phyloP scores from a whole-genome alignment of 2,113 vertebrate species.

The Ifrita kowaldi region DNA sequence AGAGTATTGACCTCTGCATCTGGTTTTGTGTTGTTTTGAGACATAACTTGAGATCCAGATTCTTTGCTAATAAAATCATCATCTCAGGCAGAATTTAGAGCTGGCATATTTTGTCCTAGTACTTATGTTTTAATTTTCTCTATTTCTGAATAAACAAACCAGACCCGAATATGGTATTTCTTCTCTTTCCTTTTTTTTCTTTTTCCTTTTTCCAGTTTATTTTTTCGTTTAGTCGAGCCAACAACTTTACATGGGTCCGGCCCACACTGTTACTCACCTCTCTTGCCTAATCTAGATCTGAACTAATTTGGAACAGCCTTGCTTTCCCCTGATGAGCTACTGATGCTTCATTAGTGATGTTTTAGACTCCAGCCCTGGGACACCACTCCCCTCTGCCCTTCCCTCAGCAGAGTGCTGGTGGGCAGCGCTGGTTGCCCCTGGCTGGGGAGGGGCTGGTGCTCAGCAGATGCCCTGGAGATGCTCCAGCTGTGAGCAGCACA shows the following conservation, averaged over 20 bases:
- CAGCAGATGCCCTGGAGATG: neutral
- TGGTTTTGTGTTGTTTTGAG: conserved; percentile 65
- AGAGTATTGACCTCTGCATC: conserved; percentile 60
- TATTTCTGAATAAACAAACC: conserved; percentile 62
- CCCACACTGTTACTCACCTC: conserved; percentile 44
- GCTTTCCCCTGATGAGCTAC: conserved; percentile 42
- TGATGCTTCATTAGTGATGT: neutral
- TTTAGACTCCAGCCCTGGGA: neutral
- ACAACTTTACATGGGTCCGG: neutral
- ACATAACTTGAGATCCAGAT: conserved; percentile 53
- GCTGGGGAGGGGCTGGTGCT: neutral
- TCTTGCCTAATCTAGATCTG: conserved; percentile 50
- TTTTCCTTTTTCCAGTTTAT: neutral
- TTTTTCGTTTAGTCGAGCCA: conserved; percentile 16
- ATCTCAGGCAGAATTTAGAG: conserved; percentile 58
- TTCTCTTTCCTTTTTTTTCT: neutral
- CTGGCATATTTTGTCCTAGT: conserved; percentile 48
- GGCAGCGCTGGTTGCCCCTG: neutral
- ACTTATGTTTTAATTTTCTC: conserved; percentile 58
- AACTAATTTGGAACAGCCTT: conserved; percentile 29
- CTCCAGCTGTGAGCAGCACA: neutral
- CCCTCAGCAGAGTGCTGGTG: neutral
- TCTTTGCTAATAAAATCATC: conserved; percentile 65
- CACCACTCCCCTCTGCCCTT: neutral
- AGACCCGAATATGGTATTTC: conserved; percentile 34